These are phyloP conservation scores for Candidula unifasciata DNA, from an alignment of 2,888 invertebrate genomes.

Conservation along the genomic window DNA sequence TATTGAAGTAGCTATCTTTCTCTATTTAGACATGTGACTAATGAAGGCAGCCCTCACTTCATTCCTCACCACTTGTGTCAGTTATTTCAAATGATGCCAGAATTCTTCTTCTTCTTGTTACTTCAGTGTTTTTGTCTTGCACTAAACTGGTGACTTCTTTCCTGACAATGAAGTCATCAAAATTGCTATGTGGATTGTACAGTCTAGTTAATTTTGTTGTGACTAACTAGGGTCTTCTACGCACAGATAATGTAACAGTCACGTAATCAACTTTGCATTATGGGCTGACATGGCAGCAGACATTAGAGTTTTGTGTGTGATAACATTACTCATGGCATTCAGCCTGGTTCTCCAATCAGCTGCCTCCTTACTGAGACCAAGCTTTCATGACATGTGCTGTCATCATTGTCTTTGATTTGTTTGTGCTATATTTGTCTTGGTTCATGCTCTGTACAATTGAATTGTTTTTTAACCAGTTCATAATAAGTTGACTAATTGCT, in stretches of 20 bases:
- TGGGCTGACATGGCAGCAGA: slow-evolving; percentile 58
- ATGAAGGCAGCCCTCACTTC: slow-evolving; percentile 24
- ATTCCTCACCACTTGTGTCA: not conserved
- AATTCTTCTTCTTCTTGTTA: not conserved
- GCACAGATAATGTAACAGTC: slow-evolving; percentile 1
- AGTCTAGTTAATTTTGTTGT: no score
- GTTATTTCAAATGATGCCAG: not conserved
- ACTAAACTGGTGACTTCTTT: no score
- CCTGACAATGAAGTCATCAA: no score
- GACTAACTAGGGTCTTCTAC: slow-evolving; percentile 52
- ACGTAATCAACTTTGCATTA: slow-evolving; percentile 25
- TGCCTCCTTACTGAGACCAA: slow-evolving; percentile 9
- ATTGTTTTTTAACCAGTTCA: not conserved
- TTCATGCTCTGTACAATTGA: slow-evolving; percentile 6
- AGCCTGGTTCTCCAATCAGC: not conserved
- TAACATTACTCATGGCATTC: not conserved
- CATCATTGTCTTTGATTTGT: not conserved
- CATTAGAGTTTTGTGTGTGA: slow-evolving; percentile 47
- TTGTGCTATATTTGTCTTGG: not conserved
- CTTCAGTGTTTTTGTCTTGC: slow-evolving; percentile 35
- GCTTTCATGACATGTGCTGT: slow-evolving; percentile 18
- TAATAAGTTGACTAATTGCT: slow-evolving; percentile 11
- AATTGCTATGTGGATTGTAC: no score
- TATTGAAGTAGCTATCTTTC: no score
- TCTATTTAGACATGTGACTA: not conserved